Conservation (phyloP, 92 coral and sea anemone genomes). For the Paragorgia papillata region DNA sequence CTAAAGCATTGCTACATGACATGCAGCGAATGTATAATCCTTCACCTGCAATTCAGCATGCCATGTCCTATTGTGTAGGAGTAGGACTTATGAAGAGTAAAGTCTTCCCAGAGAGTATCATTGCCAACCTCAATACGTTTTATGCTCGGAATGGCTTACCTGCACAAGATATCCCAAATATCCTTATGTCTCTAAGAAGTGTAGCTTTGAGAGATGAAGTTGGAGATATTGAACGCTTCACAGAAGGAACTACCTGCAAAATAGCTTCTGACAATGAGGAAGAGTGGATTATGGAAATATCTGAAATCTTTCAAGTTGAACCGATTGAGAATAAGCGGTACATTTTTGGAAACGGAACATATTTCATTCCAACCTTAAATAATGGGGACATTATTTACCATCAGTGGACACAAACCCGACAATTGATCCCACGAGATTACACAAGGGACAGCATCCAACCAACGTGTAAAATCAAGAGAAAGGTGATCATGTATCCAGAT, state of each 20-base stretch:
- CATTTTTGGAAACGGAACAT: conserved; percentile 56
- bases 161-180: conserved; percentile 2
- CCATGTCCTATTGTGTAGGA: conserved; percentile 14
- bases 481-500: conserved; percentile 67
- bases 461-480: conserved; percentile 45
- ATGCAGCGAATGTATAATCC: conserved; percentile 3
- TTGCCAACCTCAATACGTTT: neutral
- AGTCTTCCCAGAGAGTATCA: too few relatives aligned
- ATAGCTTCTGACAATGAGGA: conserved; percentile 13
- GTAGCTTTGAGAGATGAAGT: too few relatives aligned
- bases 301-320: conserved; percentile 20
- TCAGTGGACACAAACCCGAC: too few relatives aligned
- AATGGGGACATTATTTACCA: conserved; percentile 49
- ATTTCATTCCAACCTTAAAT: too few relatives aligned
- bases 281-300: conserved; percentile 38
- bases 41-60: conserved; percentile 29
- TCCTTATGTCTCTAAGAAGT: neutral
- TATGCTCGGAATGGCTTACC: neutral
- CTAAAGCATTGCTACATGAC: too few relatives aligned
- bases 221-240: neutral
- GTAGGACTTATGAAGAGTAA: conserved; percentile 16
- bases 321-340: conserved; percentile 50
- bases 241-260: conserved; percentile 3
- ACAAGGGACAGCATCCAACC: too few relatives aligned
- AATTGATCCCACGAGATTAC: too few relatives aligned